These are phyloP conservation scores for Fulmarus glacialis DNA, from an alignment of 2,113 vertebrate species.

Conservation along the genomic window DNA sequence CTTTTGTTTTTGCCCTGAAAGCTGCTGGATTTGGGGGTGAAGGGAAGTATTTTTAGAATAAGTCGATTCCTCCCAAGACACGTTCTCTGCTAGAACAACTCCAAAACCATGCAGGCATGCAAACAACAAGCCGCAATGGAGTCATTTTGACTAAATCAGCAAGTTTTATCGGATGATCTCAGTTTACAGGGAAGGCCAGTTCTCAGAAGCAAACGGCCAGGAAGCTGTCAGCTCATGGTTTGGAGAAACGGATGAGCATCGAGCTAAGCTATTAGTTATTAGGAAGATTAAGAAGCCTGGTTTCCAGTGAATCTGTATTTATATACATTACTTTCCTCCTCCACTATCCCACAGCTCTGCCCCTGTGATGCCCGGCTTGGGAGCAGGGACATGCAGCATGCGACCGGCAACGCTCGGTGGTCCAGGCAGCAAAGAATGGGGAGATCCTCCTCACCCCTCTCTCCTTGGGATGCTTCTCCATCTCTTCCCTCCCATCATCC, in stretches of 20 bases:
- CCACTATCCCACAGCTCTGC: background rate
- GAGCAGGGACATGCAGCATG: background rate
- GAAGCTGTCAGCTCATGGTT: background rate
- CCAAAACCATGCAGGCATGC: background rate
- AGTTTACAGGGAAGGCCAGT: background rate
- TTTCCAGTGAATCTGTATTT: background rate
- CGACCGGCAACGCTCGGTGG: accelerated
- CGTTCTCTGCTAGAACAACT: background rate
- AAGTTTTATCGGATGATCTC: background rate
- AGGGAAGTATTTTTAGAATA: background rate
- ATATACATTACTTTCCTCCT: accelerated
- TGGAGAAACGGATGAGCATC: accelerated
- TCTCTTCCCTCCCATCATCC: background rate
- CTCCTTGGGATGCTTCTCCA: background rate
- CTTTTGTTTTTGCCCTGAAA: background rate
- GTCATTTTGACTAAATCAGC: background rate
- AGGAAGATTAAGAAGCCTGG: background rate
- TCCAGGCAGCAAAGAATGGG: background rate
- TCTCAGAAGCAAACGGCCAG: background rate
- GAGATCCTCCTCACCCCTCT: background rate
- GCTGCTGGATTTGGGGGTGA: background rate
- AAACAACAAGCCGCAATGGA: background rate
- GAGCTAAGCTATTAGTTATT: background rate
- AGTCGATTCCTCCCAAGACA: background rate
- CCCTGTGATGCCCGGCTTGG: accelerated